Conservation (phyloP, 2,797 vertebrate species). For the Anomalospiza imberbis region DNA sequence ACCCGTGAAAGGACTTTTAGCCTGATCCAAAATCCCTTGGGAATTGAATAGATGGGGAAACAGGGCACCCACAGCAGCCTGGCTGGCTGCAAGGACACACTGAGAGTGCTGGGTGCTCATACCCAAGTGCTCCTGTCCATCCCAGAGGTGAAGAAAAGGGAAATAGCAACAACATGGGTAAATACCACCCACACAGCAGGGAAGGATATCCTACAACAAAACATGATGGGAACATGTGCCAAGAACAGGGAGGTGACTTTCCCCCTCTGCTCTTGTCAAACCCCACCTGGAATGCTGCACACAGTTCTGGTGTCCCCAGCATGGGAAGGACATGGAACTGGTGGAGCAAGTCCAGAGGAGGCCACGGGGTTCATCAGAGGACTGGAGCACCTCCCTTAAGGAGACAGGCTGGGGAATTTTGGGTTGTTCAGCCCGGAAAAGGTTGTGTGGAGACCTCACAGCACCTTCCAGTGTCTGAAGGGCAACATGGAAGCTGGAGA, state of each 20-base stretch:
- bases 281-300: neutral
- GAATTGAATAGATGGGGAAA: neutral
- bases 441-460: neutral
- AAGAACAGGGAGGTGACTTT: neutral
- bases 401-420: neutral
- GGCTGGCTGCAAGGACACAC: neutral
- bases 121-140: neutral
- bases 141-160: neutral
- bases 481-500: neutral
- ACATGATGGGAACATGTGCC: accelerated
- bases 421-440: neutral
- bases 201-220: neutral
- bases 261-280: neutral
- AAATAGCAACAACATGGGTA: neutral
- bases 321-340: neutral
- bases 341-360: neutral
- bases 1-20: neutral
- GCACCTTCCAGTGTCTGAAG: neutral
- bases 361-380: accelerated
- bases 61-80: neutral
- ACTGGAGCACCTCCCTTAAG: neutral
- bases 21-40: neutral
- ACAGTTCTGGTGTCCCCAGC: neutral
- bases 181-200: neutral
- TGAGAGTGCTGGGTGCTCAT: neutral